Base-by-base conservation (phyloP, 2,888 invertebrate species). In the Aphodius sticticus region DNA sequence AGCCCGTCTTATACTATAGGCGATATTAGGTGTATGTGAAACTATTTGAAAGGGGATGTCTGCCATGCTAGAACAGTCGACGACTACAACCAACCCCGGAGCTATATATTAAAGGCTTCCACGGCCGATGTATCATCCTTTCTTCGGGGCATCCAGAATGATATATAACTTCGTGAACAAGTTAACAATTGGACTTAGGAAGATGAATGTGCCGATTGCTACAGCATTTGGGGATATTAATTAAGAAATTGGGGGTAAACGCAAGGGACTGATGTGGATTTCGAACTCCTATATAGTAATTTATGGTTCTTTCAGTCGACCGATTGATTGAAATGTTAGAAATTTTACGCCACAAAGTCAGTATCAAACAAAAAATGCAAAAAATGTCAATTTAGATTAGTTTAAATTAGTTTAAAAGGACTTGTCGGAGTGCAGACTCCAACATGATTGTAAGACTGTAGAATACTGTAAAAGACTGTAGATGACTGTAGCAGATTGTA, bases 141-240 rank as follows among this genome's bases (percentile, higher is more conserved):
- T 83, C 82, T 82, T 83, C 81, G 79, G 81, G 82, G 81, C 77
- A 81, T 70, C 76, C 81, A 81, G 83, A 83, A 83, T 84, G 83
- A 83, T 84, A 82, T 84, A 83, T 83, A 81, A 83, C 83, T 79
- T 81, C 79, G 83, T 82, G 85, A 85, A 85, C 86, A 86, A 84
- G 85, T 86, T 86, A 85, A 84, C 85, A 86, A 85, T 86, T 86
- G 85, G 83, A 85, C 86, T 84, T 82, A n/a, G 85, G 84, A 86
- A 87, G 87, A 87, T 86, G 85, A 84, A 87, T 87, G 86, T 86
- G 85, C 86, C 85, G 86, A 87, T 86, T 85, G 86, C 85, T 86
- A 85, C 69, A 78, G 74, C 80, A 77, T 80, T 80, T 80, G 78
- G 78, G 80, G 78, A 78, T 80, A 80, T 78, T 80, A 80, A 80